These are phyloP conservation scores for Drosophila arawakana DNA, from an alignment of 1,140 invertebrate genomes.

Conservation along the genomic window DNA sequence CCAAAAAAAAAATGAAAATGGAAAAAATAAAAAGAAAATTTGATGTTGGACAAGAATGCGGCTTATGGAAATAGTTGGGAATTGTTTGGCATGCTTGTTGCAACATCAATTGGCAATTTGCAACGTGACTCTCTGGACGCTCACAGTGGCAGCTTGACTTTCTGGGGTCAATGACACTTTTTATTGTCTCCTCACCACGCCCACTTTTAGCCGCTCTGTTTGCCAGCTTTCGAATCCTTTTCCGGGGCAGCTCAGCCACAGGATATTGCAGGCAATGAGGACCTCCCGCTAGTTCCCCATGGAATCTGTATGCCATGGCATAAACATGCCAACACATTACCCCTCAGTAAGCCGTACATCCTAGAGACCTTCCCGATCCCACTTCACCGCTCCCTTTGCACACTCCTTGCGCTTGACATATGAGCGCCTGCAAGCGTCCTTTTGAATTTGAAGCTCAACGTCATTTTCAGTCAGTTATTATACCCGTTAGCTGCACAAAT, in stretches of 20 bases:
- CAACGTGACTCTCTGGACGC: not conserved
- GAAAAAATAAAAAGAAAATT: not conserved
- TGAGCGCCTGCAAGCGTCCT: conserved; percentile 38
- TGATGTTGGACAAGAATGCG: not conserved
- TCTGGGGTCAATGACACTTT: conserved; percentile 4
- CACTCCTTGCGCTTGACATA: conserved; percentile 11
- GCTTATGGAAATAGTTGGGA: not conserved
- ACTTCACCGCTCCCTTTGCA: not conserved
- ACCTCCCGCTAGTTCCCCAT: conserved; percentile 45
- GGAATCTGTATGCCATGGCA: conserved; percentile 31
- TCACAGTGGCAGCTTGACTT: conserved; percentile 3
- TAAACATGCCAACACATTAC: conserved; percentile 72
- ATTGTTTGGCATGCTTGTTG: conserved; percentile 1
- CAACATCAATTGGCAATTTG: conserved; percentile 21
- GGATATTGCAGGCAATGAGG: conserved; percentile 34
- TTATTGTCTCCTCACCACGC: not conserved
- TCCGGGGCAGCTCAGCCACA: not conserved
- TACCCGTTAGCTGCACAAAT: not conserved
- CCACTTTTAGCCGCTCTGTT: no score
- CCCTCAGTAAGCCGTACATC: conserved; percentile 9
- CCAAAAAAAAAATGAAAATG: not conserved
- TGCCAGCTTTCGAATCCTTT: not conserved
- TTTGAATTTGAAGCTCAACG: conserved; percentile 71
- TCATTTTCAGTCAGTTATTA: conserved; percentile 50
- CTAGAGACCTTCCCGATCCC: not conserved